Conservation (phyloP, 2,888 invertebrate genomes). For the Myopa tessellatipennis region DNA sequence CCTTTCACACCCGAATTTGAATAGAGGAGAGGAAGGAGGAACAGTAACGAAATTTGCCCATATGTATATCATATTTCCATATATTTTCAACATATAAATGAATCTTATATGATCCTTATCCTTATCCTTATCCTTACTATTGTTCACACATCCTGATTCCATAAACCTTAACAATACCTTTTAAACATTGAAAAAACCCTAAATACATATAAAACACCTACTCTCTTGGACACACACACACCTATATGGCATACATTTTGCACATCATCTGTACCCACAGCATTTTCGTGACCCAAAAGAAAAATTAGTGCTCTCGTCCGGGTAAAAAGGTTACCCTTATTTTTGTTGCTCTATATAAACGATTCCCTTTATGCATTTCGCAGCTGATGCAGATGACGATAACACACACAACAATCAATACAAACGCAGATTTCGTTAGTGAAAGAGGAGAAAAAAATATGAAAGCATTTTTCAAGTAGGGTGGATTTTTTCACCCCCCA, state of each 20-base stretch:
- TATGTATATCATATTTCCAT: too few relatives aligned
- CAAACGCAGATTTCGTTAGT: not conserved
- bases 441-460: not conserved
- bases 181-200: too few relatives aligned
- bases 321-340: slow-evolving; percentile 9
- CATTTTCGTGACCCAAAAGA: slow-evolving; percentile 27
- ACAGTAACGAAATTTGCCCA: too few relatives aligned
- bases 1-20: too few relatives aligned
- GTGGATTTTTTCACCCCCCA: not conserved
- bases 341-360: slow-evolving; percentile 1
- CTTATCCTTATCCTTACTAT: too few relatives aligned
- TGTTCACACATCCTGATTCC: too few relatives aligned
- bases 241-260: not conserved
- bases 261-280: not conserved
- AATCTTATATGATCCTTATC: too few relatives aligned
- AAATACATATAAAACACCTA: too few relatives aligned
- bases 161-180: too few relatives aligned
- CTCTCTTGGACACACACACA: not conserved
- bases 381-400: slow-evolving; percentile 28
- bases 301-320: not conserved
- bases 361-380: slow-evolving; percentile 17
- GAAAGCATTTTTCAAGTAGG: not conserved
- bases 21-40: too few relatives aligned
- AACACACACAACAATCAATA: not conserved
- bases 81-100: too few relatives aligned